phyloP scores from a whole-genome alignment of 2,888 invertebrate genomes.

The Melanchra persicariae region DNA sequence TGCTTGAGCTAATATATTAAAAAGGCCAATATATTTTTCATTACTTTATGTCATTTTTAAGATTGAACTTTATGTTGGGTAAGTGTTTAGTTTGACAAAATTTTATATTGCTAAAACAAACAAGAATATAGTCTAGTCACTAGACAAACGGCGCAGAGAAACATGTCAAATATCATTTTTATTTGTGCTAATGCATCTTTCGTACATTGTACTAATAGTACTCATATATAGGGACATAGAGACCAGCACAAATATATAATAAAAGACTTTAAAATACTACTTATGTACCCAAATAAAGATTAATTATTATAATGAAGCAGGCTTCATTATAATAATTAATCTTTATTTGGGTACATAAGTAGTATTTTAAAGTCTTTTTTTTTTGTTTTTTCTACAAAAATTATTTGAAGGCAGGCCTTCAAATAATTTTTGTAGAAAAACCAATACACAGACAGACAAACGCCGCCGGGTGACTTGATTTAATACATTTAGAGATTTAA shows the following conservation, averaged over 20 bases:
- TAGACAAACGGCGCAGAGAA: background rate
- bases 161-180: background rate
- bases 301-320: background rate
- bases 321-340: background rate
- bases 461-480: slow-evolving; percentile 20
- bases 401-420: no score
- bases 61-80: background rate
- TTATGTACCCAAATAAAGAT: background rate
- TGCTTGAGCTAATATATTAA: background rate
- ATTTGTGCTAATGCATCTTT: background rate
- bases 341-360: background rate
- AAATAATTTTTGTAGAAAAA: background rate
- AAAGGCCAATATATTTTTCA: no score
- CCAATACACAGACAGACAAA: slow-evolving; percentile 16
- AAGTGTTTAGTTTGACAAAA: no score
- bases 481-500: slow-evolving; percentile 33
- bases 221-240: background rate
- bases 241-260: background rate
- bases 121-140: background rate
- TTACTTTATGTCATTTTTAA: no score
- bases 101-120: background rate
- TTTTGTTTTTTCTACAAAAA: no score
- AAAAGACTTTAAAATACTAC: background rate
- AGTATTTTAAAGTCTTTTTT: background rate
- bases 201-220: background rate